A percentile compares a stretch with the other conserved stretches of the same genome.
Conservation (phyloP, 1,140 invertebrate genomes). For the Aphaenogaster rudis region DNA sequence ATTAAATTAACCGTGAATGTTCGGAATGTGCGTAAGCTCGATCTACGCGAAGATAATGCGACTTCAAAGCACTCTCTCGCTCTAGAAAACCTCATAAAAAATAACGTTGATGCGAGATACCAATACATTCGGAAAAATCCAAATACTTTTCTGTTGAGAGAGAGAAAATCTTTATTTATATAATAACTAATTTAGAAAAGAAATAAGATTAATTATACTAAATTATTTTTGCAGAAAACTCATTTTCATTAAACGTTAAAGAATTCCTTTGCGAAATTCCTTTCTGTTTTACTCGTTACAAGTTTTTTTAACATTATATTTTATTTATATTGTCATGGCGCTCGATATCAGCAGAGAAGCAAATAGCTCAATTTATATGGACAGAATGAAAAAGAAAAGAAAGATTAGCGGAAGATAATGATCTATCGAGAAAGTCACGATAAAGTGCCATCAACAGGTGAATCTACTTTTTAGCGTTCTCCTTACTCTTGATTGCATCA, state of each 20-base stretch:
- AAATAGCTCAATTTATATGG: not conserved
- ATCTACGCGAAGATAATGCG: not conserved
- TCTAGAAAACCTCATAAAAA: not conserved
- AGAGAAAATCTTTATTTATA: not conserved
- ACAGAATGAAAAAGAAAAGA: not conserved
- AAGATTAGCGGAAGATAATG: not conserved
- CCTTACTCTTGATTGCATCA: not conserved
- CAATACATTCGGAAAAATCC: not conserved
- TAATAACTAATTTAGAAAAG: not conserved
- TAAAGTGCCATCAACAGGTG: constrained; percentile 15
- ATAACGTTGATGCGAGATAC: not conserved
- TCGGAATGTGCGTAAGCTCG: not conserved
- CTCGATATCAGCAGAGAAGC: not conserved
- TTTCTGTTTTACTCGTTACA: not conserved
- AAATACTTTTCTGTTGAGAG: not conserved
- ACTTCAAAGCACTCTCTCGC: not conserved
- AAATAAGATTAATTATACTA: not conserved
- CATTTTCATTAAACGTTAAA: not conserved
- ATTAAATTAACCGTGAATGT: constrained; percentile 3
- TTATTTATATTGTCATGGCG: not conserved
- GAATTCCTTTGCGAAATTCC: not conserved
- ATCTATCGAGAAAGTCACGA: not conserved
- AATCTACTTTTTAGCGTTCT: not conserved
- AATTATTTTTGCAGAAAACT: not conserved
- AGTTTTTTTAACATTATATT: not conserved